These are phyloP conservation scores for Erythrolamprus reginae DNA, from an alignment of 2,113 vertebrate genomes.

Conservation along the genomic window DNA sequence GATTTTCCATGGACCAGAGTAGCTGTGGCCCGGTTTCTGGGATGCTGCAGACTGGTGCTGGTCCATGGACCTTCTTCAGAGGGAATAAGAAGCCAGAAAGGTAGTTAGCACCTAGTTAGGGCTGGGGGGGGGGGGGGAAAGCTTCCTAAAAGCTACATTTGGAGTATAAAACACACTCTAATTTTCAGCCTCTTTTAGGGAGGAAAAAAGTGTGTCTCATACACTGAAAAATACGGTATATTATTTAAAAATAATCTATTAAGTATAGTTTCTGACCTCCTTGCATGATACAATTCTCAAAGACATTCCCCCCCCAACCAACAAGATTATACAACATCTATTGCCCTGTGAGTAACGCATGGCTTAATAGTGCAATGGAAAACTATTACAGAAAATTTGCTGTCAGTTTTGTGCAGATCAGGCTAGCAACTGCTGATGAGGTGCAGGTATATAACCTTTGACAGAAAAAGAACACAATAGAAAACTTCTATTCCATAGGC, in stretches of 20 bases:
- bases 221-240: too few species aligned
- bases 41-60: fast-evolving
- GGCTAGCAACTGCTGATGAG: neutral
- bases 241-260: neutral
- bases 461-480: slow-evolving; percentile 38
- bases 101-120: too few species aligned
- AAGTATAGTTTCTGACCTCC: neutral
- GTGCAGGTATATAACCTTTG: slow-evolving; percentile 28
- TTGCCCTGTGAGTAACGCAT: neutral
- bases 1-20: neutral
- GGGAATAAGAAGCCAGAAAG: too few species aligned
- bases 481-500: slow-evolving; percentile 57
- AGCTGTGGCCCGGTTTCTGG: neutral
- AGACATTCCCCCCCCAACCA: slow-evolving; percentile 9
- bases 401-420: slow-evolving; percentile 21
- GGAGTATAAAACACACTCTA: too few species aligned
- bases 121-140: too few species aligned
- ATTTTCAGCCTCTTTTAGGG: too few species aligned
- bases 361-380: slow-evolving; percentile 11
- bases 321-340: neutral
- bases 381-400: neutral
- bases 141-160: too few species aligned
- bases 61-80: too few species aligned
- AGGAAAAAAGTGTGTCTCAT: too few species aligned
- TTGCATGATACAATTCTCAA: neutral